Evolutionary conservation across 2,888 invertebrate species (phyloP).

Genomic region (Taphrorychus bicolor): DNA sequence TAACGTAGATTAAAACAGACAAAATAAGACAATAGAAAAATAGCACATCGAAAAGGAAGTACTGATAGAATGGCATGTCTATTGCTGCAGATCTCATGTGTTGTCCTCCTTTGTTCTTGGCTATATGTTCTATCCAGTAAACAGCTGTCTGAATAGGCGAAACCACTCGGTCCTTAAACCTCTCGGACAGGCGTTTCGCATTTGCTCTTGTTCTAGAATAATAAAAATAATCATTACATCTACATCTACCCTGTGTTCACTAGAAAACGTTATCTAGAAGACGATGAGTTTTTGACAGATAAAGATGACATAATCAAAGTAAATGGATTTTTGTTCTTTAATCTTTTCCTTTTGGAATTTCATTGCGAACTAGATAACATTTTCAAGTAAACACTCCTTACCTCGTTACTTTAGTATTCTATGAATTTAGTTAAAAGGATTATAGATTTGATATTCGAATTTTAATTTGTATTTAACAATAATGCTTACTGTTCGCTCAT

Average conservation of each 20-base stretch:
- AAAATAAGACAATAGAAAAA: slow-evolving; percentile 51
- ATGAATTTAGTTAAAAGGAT: too few species aligned
- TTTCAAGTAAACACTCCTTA: too few species aligned
- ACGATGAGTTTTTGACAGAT: too few species aligned
- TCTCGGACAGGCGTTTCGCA: slow-evolving; percentile 59
- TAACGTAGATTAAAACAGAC: neutral
- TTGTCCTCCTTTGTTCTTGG: slow-evolving; percentile 64
- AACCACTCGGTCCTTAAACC: slow-evolving; percentile 65
- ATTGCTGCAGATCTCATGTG: slow-evolving; percentile 65
- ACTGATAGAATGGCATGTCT: slow-evolving; percentile 65
- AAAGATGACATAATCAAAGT: too few species aligned
- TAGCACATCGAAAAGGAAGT: slow-evolving; percentile 65
- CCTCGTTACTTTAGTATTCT: too few species aligned
- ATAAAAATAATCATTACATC: neutral
- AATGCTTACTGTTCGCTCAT: slow-evolving; percentile 67
- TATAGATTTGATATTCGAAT: too few species aligned
- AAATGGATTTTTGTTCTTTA: too few species aligned
- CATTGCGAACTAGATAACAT: too few species aligned
- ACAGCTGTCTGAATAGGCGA: slow-evolving; percentile 67
- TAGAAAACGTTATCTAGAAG: too few species aligned
- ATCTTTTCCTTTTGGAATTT: too few species aligned
- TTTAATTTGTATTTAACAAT: too few species aligned
- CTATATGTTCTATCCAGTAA: slow-evolving; percentile 74
- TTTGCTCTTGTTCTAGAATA: slow-evolving; percentile 50
- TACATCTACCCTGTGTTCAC: too few species aligned